Base-by-base conservation (phyloP, 2,888 invertebrate species). In the Fabriciana adippe region DNA sequence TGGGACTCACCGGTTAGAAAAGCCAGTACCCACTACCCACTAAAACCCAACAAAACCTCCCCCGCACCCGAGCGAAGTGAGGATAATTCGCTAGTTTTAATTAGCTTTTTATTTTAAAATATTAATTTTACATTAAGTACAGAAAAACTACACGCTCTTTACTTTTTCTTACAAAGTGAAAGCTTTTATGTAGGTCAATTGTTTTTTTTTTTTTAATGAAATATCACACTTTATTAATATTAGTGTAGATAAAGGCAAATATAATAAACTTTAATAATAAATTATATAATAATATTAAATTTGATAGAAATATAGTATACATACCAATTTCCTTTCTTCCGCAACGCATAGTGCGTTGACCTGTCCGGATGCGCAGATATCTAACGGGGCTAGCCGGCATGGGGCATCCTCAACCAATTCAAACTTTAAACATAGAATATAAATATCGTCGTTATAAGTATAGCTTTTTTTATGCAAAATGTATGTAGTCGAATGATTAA, bases 291-390 rank as follows among this genome's bases (percentile, higher is more conserved):
- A 61, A 54, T 41, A 50, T 62, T 55, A 45, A 57, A 50, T 16
- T 15, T 47, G 47, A 41, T 54, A 59, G 57, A 50, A 62, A 62
- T 47, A 54, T 62, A 64, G 55, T 61, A 66, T n/a, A 64, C 61
- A 69, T 63, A 71, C 71, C 75, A 76, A 78, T 79, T 78, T 80
- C 76, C 75, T 79, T 75, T 79, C 76, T 72, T 73, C 75, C 73
- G 76, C 68, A 70, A 68, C 73, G 70, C 59, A 55, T 55, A 69
- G 74, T 73, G 69, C 76, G 67, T 67, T 74, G 75, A 76, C 75
- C 76, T 72, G 66, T 70, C 69, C 77, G 76, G 76, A 76, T 75
- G 74, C 73, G 72, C 73, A 69, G 73, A 73, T 73, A 74, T 73
- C 73, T 75, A 76, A 75, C 76, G 76, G 75, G 74, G 68, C 70